A percentile compares a stretch with the other conserved stretches of the same genome.
These are phyloP conservation scores for Astreopora myriophthalma DNA, from an alignment of 64 coral and sea anemone species.

Conservation along the genomic window DNA sequence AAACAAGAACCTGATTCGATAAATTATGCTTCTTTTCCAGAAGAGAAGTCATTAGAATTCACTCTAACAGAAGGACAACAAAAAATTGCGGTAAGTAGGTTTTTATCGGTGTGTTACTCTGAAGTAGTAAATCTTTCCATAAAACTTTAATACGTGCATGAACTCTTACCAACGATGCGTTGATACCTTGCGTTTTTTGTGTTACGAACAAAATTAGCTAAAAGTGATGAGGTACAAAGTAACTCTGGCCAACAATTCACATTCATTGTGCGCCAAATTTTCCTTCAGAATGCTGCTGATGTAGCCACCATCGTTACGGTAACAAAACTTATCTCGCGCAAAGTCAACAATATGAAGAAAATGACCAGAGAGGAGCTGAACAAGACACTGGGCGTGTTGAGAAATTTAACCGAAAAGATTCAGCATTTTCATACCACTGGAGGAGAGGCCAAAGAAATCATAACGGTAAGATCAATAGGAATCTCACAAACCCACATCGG, in stretches of 20 bases:
- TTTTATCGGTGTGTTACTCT: neutral
- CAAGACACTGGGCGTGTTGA: neutral
- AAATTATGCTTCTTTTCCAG: neutral
- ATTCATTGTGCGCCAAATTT: neutral
- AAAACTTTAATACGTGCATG: no score
- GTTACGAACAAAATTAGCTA: no score
- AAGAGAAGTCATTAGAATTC: neutral
- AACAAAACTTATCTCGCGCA: neutral
- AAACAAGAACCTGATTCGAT: neutral
- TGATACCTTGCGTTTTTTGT: no score
- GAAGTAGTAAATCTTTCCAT: neutral
- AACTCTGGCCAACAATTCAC: no score
- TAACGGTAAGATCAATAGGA: neutral
- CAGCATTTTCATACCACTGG: neutral
- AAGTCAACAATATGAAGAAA: constrained; percentile 6
- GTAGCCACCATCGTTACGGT: neutral
- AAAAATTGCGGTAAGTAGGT: constrained; percentile 6
- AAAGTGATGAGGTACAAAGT: no score
- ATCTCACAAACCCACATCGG: no score
- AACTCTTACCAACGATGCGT: no score
- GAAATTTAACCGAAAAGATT: neutral
- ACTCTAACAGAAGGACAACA: constrained; percentile 5
- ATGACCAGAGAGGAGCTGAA: constrained; percentile 27
- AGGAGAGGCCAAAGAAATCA: neutral
- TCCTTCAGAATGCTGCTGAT: neutral